phyloP scores from a whole-genome alignment of 2,113 vertebrate genomes.

The Limanda limanda region DNA sequence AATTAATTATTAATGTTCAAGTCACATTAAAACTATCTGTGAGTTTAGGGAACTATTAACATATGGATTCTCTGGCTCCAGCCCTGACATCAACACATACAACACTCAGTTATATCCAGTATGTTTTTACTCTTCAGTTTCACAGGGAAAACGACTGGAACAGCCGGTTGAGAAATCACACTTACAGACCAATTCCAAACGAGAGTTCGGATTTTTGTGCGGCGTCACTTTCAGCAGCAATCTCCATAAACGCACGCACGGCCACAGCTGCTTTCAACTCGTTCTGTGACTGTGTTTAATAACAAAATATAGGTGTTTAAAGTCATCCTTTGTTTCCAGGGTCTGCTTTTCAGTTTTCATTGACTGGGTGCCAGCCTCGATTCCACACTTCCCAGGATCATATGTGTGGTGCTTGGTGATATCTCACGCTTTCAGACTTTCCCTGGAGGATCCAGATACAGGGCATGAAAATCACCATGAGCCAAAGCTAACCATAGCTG shows the following conservation, averaged over 20 bases:
- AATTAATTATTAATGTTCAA: no score
- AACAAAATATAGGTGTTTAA: slow-evolving; percentile 48
- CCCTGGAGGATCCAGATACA: slow-evolving; percentile 75
- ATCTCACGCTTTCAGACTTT: slow-evolving; percentile 73
- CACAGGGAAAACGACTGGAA: background rate
- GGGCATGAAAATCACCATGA: slow-evolving; percentile 70
- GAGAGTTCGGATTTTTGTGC: slow-evolving; percentile 16
- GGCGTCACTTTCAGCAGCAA: slow-evolving; percentile 3
- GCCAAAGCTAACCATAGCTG: slow-evolving; percentile 69
- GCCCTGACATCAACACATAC: no score
- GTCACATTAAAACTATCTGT: no score
- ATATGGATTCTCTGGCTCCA: no score
- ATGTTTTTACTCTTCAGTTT: background rate
- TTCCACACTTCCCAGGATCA: slow-evolving; percentile 72
- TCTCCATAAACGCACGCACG: slow-evolving; percentile 27
- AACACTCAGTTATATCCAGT: no score
- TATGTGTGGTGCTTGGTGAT: slow-evolving; percentile 73
- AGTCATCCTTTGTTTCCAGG: slow-evolving; percentile 55
- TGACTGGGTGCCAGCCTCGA: slow-evolving; percentile 69
- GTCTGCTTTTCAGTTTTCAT: slow-evolving; percentile 66
- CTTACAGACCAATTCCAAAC: background rate
- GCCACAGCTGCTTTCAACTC: slow-evolving; percentile 14
- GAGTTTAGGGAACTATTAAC: no score
- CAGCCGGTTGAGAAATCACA: background rate
- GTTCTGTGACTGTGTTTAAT: slow-evolving; percentile 33